Base-by-base conservation (phyloP, 1,140 invertebrate genomes). In the Lasioglossum baleicum region DNA sequence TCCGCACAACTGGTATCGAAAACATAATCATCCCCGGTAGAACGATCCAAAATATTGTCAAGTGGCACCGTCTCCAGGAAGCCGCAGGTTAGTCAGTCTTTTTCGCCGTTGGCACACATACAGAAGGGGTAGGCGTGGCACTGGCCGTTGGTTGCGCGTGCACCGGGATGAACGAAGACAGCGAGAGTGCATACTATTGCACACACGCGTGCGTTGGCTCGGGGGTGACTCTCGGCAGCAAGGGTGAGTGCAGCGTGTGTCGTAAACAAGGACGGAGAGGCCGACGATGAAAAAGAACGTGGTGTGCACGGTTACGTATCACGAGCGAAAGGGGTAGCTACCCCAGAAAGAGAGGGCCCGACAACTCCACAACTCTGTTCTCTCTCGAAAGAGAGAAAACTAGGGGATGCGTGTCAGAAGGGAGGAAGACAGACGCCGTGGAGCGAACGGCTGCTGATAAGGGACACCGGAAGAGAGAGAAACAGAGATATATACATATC, bases 41-140 rank as follows among this genome's bases (percentile, higher is more conserved):
- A 53, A 15, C 2, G 15, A 13, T 15, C 0, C 3, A 73, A 83
- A 84, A 71, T 78, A 84, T 65, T 70, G 42, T 74, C 64, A 68
- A 80, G 71, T 80, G 74, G 58, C 82, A 73, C 44, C n/a, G 31
- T 75, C 66, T 75, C 58, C 44, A 42, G 79, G 70, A 81, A 81
- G 77, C 79, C 60, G 63, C 60, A 72, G 76, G 70, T 74, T 85
- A 80, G 75, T 63, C 40, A 75, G 53, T 67, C 80, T 85, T 75
- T 85, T 40, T 81, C 69, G 77, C 83, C 75, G 80, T 63, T 85
- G 72, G 69, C 76, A 86, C 83, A 82, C 76, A 86, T 69, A 86
- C 64, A 80, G 82, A 81, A 73, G 65, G 68, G 78, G 87, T 90
- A 91, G 90, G 90, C 89, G 90, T 91, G 90, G 89, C 88, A 87